A percentile compares a stretch with the other conserved stretches of the same genome.
These are phyloP conservation scores for Crocuta crocuta DNA, from an alignment of 2,113 vertebrate genomes.

Conservation along the genomic window DNA sequence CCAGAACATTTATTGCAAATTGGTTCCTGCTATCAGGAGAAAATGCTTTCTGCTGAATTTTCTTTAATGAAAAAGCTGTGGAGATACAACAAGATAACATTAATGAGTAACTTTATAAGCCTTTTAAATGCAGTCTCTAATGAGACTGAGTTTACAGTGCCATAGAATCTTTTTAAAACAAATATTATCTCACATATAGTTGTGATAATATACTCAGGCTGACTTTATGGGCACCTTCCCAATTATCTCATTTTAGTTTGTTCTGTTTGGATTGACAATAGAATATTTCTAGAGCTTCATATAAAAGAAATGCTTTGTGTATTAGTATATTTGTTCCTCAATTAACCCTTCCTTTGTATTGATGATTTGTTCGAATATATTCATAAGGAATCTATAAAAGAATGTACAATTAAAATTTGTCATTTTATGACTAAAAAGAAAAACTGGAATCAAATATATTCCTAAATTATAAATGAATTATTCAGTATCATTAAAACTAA, in stretches of 20 bases:
- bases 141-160: slow-evolving; percentile 94
- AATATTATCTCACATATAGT: slow-evolving; percentile 94
- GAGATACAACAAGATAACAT: slow-evolving; percentile 95
- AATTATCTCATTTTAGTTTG: slow-evolving; percentile 91
- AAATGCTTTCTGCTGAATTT: slow-evolving; percentile 95
- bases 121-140: slow-evolving; percentile 94
- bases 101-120: slow-evolving; percentile 95
- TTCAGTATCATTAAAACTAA: slow-evolving; percentile 67
- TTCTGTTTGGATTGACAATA: slow-evolving; percentile 87
- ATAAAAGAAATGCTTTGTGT: slow-evolving; percentile 77
- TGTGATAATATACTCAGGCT: slow-evolving; percentile 92
- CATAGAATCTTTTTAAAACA: slow-evolving; percentile 94
- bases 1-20: slow-evolving; percentile 95
- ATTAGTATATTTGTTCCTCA: slow-evolving; percentile 68
- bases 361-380: slow-evolving; percentile 74
- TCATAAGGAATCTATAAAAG: slow-evolving; percentile 70
- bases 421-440: slow-evolving; percentile 60
- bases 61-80: slow-evolving; percentile 95
- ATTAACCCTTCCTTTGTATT: slow-evolving; percentile 82
- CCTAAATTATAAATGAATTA: slow-evolving; percentile 72
- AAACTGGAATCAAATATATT: slow-evolving; percentile 50
- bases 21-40: slow-evolving; percentile 94
- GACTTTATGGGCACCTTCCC: slow-evolving; percentile 91
- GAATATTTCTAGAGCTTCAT: slow-evolving; percentile 85
- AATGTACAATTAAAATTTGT: slow-evolving; percentile 59